Conservation (phyloP, 2,113 vertebrate species). For the Riparia riparia region DNA sequence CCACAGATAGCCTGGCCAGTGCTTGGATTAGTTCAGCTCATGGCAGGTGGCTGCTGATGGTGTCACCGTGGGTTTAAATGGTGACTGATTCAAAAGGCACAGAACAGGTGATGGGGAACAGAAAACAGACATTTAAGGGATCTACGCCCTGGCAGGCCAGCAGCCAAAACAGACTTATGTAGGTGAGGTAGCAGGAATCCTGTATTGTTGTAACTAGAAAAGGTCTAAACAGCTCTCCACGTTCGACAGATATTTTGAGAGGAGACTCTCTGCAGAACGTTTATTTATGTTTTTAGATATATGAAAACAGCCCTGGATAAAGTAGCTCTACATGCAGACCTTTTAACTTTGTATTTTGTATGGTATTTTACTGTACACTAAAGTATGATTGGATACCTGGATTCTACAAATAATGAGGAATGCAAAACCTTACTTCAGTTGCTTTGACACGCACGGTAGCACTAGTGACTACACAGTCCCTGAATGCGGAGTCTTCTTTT, state of each 20-base stretch:
- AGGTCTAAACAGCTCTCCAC: rapidly evolving
- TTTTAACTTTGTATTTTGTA: neutral
- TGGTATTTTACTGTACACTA: neutral
- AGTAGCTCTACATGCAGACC: neutral
- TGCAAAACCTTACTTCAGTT: neutral
- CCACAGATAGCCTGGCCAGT: neutral
- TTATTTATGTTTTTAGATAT: neutral
- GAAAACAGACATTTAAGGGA: neutral
- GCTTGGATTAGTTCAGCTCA: neutral
- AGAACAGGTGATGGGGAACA: neutral
- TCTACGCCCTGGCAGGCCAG: neutral
- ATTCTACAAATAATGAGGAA: neutral
- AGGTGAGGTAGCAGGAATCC: neutral
- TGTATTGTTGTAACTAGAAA: neutral
- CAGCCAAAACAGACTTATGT: neutral
- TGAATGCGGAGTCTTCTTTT: neutral
- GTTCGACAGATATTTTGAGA: neutral
- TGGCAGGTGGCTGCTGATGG: neutral
- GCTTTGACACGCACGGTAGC: rapidly evolving
- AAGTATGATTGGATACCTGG: neutral
- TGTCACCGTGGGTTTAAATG: neutral
- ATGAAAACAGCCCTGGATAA: neutral
- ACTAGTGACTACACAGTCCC: neutral
- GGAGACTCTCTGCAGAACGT: neutral
- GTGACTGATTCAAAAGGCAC: neutral